Conservation (phyloP, 2,113 vertebrate genomes). For the Numida meleagris region DNA sequence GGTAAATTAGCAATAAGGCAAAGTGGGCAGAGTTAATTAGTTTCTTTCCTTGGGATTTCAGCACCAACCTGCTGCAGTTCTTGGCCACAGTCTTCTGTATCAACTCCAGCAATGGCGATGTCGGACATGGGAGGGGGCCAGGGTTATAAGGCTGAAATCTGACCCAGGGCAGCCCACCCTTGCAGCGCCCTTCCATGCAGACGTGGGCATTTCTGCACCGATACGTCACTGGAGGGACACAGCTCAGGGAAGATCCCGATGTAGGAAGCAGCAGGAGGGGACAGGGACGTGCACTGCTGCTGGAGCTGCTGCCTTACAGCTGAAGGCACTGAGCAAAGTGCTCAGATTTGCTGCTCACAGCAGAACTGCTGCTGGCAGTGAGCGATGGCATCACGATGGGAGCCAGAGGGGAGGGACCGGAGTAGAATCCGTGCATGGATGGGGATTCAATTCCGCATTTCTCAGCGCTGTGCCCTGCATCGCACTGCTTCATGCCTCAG, state of each 20-base stretch:
- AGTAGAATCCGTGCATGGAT: not conserved
- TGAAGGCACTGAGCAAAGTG: not conserved
- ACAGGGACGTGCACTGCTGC: too few relatives aligned
- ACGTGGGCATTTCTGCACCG: not conserved
- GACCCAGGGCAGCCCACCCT: not conserved
- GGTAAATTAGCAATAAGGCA: not conserved
- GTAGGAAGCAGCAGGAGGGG: not conserved
- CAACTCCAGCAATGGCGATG: not conserved
- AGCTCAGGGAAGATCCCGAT: not conserved
- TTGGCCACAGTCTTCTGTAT: not conserved
- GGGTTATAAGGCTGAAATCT: not conserved
- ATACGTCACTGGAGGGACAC: not conserved
- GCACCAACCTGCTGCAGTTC: not conserved
- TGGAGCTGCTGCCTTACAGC: not conserved
- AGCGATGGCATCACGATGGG: not conserved
- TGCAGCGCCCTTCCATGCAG: not conserved
- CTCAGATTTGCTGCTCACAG: not conserved
- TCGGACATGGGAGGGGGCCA: not conserved
- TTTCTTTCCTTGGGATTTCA: not conserved
- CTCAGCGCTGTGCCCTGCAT: not conserved
- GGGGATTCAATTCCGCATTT: not conserved
- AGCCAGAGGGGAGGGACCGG: not conserved
- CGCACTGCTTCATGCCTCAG: not conserved
- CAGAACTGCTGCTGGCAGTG: too few relatives aligned
- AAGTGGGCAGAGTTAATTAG: not conserved